Base-by-base conservation (phyloP, 2,797 vertebrate species). In the Alauda arvensis region DNA sequence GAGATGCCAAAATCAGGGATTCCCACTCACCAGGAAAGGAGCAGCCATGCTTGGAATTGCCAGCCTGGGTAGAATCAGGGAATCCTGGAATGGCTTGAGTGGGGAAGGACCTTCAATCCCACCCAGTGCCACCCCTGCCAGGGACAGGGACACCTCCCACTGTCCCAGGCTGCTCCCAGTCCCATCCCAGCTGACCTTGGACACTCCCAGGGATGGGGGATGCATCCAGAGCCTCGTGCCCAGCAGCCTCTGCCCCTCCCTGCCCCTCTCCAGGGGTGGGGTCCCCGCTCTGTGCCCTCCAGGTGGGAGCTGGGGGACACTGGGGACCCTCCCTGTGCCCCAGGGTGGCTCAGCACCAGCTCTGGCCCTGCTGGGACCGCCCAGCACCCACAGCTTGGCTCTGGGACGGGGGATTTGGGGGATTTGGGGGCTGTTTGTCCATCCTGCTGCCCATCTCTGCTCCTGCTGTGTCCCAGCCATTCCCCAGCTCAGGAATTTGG, bases 401-500 rank as follows among this genome's bases (percentile, higher is more conserved):
- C 52, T 10, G 34, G 43, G 53, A 67, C 0, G 1, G 29, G 12
- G 34, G 19, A 29, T 67, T 33, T n/a, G 33, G 60, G 49, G 21
- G 6, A 5, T 53, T 7, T 37, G 39, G 48, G 59, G 40, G 60
- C 16, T 31, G 26, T 45, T 53, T 8, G 0, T 37, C 49, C 13
- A 0, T 42, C 49, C 51, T 26, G 40, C n/a, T 53, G 4, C 60
- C 49, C 10, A 0, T 6, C 72, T 15, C 26, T 25, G n/a, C 74
- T 39, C 40, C 60, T 6, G 42, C 3, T 7, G 51, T 39, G 60
- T 10, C 49, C 74, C 3, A 8, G 3, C 57, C 37, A 7, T 21
- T 12, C 29, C 71, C 46, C 24, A 20, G 57, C 71, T 75, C 61
- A n/a, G 75, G 51, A 40, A 48, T 77, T 40, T 26, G 24, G 51